A percentile compares a stretch with the other conserved stretches of the same genome.
Evolutionary conservation across 1,140 invertebrate species (phyloP).

Genomic region (Thrips palmi): DNA sequence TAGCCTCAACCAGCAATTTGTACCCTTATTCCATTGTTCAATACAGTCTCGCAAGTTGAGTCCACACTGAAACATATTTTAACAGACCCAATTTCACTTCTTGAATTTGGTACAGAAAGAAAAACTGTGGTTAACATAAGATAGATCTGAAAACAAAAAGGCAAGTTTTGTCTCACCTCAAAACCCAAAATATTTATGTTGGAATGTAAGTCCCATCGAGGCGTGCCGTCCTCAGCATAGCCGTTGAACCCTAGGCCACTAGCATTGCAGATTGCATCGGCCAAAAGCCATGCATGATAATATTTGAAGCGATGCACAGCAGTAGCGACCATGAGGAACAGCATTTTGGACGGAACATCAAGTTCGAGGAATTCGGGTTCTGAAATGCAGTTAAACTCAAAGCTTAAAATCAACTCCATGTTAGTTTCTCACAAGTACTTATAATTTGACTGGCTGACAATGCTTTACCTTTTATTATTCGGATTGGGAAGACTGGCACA

Average conservation of each 20-base stretch:
- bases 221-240: conserved; percentile 46
- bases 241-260: conserved; percentile 84
- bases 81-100: no score
- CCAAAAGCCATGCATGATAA: conserved; percentile 90
- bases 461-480: conserved; percentile 34
- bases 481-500: conserved; percentile 40
- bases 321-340: conserved; percentile 61
- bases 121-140: conserved; percentile 4
- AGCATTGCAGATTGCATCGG: conserved; percentile 86
- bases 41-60: conserved; percentile 64
- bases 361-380: conserved; percentile 47
- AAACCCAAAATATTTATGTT: conserved; percentile 79
- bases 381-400: conserved; percentile 19
- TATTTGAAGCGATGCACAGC: conserved; percentile 76
- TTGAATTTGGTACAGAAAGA: no score
- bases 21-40: conserved; percentile 80
- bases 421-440: no score
- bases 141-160: conserved; percentile 5
- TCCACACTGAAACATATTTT: conserved; percentile 49
- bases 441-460: not conserved
- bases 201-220: conserved; percentile 72
- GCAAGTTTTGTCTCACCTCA: conserved; percentile 45
- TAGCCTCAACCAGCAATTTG: conserved; percentile 72
- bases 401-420: conserved; percentile 2
- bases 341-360: conserved; percentile 39